Base-by-base conservation (phyloP, 2,888 invertebrate genomes). In the Acleris laterana region DNA sequence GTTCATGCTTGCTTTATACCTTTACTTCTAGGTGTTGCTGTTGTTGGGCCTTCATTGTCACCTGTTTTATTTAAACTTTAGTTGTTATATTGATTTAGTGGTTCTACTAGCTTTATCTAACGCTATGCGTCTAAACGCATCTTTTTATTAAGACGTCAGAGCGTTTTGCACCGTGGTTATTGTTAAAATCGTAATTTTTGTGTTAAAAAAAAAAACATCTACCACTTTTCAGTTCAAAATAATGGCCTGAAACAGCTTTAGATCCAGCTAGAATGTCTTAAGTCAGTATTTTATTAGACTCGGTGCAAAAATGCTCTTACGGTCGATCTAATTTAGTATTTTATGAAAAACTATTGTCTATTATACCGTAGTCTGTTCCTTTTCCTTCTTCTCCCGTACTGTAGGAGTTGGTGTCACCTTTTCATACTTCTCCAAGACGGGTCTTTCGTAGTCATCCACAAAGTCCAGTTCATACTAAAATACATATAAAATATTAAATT, bases 391-490 rank as follows among this genome's bases (percentile, higher is more conserved):
- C 65, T 90, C 90, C 71, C 82, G 78, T 2, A 84, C 78, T 50
- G 83, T 83, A n/a, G 93, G 90, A 67, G 93, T 93, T 5, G 93
- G 93, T 22, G 90, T 76, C n/a, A 93, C 78, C 77, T 94, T 95
- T 83, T 95, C 95, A 77, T 95, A 96, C 85, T 94, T 95, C 76
- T 96, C 96, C 69, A 96, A 92, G 32, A 94, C 95, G 4, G 96
- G 95, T 69, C 96, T 94, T 74, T 96, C 96, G 78, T 96, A 96
- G 85, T 96, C 96, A 62, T 95, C 95, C 48, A 92, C 90, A 78
- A 93, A 93, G 83, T 93, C 93, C 72, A 92, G 78, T 81, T 92
- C 90, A 70, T 83, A 75, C 89, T 93, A 85, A 60, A 87, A 86
- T 69, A 62, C 70, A 67, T 61, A 70, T 48, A 60, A 46, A 58